Evolutionary conservation across 1,140 invertebrate genomes (phyloP).

Genomic region (Musca vetustissima): DNA sequence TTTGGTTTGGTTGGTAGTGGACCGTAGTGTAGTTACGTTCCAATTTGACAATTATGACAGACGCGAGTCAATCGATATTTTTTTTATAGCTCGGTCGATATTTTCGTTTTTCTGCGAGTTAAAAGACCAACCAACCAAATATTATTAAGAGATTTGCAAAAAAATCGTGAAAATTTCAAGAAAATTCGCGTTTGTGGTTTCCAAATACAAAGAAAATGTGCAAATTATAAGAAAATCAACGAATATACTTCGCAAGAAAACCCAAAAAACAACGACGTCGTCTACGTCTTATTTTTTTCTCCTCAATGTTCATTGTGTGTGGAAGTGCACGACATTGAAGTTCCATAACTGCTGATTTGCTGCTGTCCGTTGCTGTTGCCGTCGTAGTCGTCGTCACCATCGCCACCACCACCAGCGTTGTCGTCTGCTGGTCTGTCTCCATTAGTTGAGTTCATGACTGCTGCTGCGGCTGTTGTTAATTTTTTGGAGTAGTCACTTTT

Average conservation of each 20-base stretch:
- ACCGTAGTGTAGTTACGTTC: constrained; percentile 7
- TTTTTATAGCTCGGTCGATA: constrained; percentile 31
- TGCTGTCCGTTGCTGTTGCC: constrained; percentile 25
- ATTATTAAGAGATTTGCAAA: constrained; percentile 22
- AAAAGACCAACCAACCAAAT: constrained; percentile 28
- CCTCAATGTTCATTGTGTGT: constrained; percentile 19
- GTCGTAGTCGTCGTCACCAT: constrained; percentile 5
- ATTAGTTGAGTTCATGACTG: no score
- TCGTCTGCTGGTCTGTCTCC: constrained; percentile 16
- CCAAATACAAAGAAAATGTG: constrained; percentile 17
- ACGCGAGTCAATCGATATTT: constrained; percentile 30
- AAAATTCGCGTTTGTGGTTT: constrained; percentile 9
- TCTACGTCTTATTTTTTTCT: constrained; percentile 19
- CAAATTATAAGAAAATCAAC: constrained; percentile 2
- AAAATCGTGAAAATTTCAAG: constrained; percentile 24
- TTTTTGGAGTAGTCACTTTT: not conserved
- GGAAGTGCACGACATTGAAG: constrained; percentile 31
- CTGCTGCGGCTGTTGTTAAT: constrained; percentile 9
- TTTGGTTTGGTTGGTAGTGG: not conserved
- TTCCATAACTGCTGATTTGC: constrained; percentile 31
- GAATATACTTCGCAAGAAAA: constrained; percentile 2
- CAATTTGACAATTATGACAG: constrained; percentile 26
- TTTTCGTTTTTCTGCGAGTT: constrained; percentile 28
- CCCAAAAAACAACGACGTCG: constrained; percentile 12
- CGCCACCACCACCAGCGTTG: constrained; percentile 4